Percentiles rank a stretch among this genome's conserved stretches.
These are phyloP conservation scores for Muscicapa striata DNA, from an alignment of 2,797 vertebrate species.

Conservation along the genomic window DNA sequence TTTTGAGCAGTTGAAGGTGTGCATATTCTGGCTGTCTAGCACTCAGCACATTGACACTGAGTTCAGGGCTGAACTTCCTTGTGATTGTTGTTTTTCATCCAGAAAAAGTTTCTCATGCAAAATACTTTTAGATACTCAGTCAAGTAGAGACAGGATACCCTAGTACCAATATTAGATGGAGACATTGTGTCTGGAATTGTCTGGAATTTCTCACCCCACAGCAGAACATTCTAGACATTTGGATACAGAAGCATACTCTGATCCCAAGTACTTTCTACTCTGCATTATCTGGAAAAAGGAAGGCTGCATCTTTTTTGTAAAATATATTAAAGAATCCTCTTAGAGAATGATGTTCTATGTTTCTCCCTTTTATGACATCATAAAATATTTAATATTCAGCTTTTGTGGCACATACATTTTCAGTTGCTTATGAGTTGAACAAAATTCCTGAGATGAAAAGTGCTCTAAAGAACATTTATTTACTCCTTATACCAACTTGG, in stretches of 20 bases:
- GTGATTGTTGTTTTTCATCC: neutral
- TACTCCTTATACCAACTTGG: neutral
- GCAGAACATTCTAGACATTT: neutral
- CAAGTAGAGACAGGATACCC: neutral
- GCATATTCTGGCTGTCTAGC: neutral
- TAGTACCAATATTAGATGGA: neutral
- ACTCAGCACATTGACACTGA: neutral
- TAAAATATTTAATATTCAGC: neutral
- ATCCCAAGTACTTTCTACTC: neutral
- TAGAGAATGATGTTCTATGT: neutral
- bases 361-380: neutral
- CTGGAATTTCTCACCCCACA: neutral
- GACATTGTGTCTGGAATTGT: neutral
- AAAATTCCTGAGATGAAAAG: neutral
- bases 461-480: neutral
- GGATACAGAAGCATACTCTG: neutral
- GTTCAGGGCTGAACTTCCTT: neutral
- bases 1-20: neutral
- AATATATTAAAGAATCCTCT: neutral
- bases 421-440: accelerated
- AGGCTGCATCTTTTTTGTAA: neutral
- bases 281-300: neutral
- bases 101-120: neutral
- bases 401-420: neutral
- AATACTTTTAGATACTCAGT: neutral